phyloP scores from a whole-genome alignment of 2,797 vertebrate genomes.

The Gallinago solitaria region DNA sequence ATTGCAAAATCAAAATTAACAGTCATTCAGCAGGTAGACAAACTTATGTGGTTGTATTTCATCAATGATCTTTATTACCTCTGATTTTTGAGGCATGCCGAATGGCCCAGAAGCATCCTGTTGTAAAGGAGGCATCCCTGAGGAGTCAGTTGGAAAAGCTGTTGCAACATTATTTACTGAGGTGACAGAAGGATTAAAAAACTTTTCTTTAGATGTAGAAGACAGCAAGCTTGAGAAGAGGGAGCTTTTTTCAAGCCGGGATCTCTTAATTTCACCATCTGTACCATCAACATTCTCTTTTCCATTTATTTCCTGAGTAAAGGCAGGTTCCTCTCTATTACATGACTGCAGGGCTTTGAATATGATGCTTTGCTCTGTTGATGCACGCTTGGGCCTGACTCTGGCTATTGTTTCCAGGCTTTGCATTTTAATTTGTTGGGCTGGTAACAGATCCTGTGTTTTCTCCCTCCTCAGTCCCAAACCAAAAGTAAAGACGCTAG shows the following conservation, averaged over 20 bases:
- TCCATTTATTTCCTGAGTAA: constrained; percentile 51
- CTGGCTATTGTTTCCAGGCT: constrained; percentile 79
- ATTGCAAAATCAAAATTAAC: constrained; percentile 56
- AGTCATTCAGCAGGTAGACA: background rate
- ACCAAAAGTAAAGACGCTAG: constrained; percentile 87
- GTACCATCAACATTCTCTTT: constrained; percentile 73
- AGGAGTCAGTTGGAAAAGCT: constrained; percentile 66
- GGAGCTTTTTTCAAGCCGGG: constrained; percentile 88
- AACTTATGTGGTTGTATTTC: background rate
- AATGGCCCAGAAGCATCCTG: constrained; percentile 52
- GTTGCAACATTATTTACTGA: constrained; percentile 70
- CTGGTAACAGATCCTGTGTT: constrained; percentile 78
- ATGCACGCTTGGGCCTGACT: constrained; percentile 76
- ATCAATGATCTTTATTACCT: constrained; percentile 22
- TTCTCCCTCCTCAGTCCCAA: constrained; percentile 81
- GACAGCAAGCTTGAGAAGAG: constrained; percentile 88
- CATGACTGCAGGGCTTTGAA: constrained; percentile 77
- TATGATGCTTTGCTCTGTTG: constrained; percentile 85
- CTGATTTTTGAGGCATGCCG: constrained; percentile 59
- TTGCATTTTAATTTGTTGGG: constrained; percentile 85
- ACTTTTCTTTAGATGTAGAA: constrained; percentile 71
- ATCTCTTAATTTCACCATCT: constrained; percentile 79
- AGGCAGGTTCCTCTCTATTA: constrained; percentile 52
- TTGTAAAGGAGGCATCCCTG: constrained; percentile 30
- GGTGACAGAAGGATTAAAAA: constrained; percentile 74